phyloP scores from a whole-genome alignment of 2,113 vertebrate genomes.

The Casuarius casuarius region DNA sequence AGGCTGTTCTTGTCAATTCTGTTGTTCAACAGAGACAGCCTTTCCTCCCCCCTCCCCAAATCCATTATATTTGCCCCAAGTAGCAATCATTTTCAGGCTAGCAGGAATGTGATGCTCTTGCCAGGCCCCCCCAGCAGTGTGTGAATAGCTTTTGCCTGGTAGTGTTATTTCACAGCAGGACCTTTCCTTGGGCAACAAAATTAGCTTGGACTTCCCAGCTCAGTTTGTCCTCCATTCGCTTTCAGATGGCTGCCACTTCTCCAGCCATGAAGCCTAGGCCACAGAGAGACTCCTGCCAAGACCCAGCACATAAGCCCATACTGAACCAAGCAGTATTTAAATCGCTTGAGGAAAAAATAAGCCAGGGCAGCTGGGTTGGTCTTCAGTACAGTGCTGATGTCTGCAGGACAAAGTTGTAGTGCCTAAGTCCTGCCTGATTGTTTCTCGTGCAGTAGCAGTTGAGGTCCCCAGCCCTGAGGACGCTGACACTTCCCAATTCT shows the following conservation, averaged over 20 bases:
- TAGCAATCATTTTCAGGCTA: background rate
- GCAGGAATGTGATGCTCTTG: background rate
- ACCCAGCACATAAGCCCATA: background rate
- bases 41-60: fast-evolving
- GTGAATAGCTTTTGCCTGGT: background rate
- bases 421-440: background rate
- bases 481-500: background rate
- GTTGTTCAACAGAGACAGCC: background rate
- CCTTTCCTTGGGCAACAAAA: background rate
- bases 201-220: background rate
- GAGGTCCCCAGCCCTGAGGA: background rate
- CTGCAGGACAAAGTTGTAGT: background rate
- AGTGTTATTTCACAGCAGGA: background rate
- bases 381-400: background rate
- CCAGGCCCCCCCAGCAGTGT: background rate
- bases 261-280: background rate
- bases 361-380: background rate
- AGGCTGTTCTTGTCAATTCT: background rate
- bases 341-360: background rate
- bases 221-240: background rate
- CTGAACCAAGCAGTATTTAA: background rate
- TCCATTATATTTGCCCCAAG: background rate
- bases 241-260: background rate
- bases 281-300: background rate
- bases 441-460: background rate